A percentile compares a stretch with the other conserved stretches of the same genome.
phyloP scores from a whole-genome alignment of 1,140 invertebrate genomes.

The Magallana ariakensis region DNA sequence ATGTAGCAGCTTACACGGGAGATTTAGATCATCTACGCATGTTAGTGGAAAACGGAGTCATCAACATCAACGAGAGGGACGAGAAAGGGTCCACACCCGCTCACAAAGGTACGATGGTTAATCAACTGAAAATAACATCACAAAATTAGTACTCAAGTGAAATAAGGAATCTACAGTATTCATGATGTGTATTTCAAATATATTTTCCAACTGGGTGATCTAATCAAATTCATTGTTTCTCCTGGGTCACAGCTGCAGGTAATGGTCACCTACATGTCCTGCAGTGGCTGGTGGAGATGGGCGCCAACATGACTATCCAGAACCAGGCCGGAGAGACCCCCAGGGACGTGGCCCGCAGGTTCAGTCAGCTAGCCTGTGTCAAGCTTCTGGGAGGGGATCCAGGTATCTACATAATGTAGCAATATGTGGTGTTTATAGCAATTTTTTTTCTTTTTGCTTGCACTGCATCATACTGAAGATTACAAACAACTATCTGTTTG shows the following conservation, averaged over 20 bases:
- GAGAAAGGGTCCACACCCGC: slow-evolving; percentile 77
- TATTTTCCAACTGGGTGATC: slow-evolving; percentile 20
- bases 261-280: slow-evolving; percentile 79
- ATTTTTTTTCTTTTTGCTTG: too few species aligned
- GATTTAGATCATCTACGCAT: slow-evolving; percentile 79
- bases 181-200: neutral
- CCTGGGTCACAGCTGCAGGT: slow-evolving; percentile 75
- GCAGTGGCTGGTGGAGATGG: slow-evolving; percentile 80
- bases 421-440: neutral
- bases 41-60: slow-evolving; percentile 79
- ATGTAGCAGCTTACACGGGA: slow-evolving; percentile 79
- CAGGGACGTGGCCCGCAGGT: slow-evolving; percentile 77
- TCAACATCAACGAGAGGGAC: slow-evolving; percentile 80
- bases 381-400: slow-evolving; percentile 76
- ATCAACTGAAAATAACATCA: neutral
- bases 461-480: too few species aligned
- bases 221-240: too few species aligned
- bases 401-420: slow-evolving; percentile 55
- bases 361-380: slow-evolving; percentile 78
- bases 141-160: too few species aligned
- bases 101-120: slow-evolving; percentile 76
- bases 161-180: neutral
- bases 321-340: slow-evolving; percentile 78
- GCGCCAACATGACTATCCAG: slow-evolving; percentile 76
- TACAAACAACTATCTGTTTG: too few species aligned